Evolutionary conservation across 2,797 vertebrate genomes (phyloP).

Genomic region (Phoebastria nigripes): DNA sequence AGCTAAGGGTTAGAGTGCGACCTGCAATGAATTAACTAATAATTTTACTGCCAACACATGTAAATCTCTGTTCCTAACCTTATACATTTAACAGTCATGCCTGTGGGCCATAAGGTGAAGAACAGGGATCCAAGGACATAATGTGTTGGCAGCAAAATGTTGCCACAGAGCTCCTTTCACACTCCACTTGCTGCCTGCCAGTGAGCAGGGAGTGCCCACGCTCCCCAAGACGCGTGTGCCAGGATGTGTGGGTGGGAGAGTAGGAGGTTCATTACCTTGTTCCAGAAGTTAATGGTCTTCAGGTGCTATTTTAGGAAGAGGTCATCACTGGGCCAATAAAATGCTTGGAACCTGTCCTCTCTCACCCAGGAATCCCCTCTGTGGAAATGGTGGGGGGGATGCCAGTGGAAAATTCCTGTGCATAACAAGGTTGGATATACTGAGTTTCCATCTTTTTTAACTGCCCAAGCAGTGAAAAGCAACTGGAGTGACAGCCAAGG

Average conservation of each 20-base stretch:
- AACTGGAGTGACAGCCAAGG: not conserved
- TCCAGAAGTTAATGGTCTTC: not conserved
- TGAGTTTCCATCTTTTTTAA: not conserved
- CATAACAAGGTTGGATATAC: not conserved
- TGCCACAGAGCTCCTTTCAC: not conserved
- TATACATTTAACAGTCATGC: fast-evolving
- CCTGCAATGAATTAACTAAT: not conserved
- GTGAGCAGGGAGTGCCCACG: fast-evolving
- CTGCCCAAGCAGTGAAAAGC: not conserved
- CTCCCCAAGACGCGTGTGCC: fast-evolving
- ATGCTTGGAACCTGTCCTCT: not conserved
- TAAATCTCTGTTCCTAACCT: not conserved
- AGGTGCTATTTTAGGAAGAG: not conserved
- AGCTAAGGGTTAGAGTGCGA: not conserved
- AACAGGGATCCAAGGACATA: not conserved
- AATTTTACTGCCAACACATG: not conserved
- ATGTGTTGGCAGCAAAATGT: not conserved
- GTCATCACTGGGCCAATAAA: not conserved
- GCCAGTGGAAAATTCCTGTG: not conserved
- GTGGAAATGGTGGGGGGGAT: not conserved
- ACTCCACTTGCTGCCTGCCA: not conserved
- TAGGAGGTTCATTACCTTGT: not conserved
- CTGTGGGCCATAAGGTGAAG: not conserved
- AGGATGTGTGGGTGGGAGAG: not conserved
- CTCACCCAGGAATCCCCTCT: not conserved